Conservation (phyloP, 1,140 invertebrate species). For the Vanessa tameamea region DNA sequence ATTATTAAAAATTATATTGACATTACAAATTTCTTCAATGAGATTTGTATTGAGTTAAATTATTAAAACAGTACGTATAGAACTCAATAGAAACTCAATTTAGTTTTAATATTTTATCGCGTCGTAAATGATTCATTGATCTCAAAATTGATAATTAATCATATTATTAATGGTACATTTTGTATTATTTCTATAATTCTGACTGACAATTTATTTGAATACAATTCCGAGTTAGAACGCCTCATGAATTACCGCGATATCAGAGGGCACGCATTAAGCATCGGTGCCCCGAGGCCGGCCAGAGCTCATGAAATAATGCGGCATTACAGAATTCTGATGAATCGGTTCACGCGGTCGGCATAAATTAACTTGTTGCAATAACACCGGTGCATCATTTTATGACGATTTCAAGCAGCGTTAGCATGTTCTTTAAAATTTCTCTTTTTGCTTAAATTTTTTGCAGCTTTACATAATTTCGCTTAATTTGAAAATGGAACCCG, state of each 20-base stretch:
- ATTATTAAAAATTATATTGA: neutral
- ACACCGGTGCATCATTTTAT: slow-evolving; percentile 46
- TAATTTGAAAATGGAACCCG: no score
- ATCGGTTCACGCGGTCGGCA: slow-evolving; percentile 57
- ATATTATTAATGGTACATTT: neutral
- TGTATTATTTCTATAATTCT: neutral
- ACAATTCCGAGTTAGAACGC: slow-evolving; percentile 25
- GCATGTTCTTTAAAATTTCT: slow-evolving; percentile 29
- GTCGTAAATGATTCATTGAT: neutral
- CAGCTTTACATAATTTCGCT: no score
- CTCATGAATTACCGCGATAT: slow-evolving; percentile 37
- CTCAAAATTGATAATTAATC: neutral
- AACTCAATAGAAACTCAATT: neutral
- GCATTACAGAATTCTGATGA: slow-evolving; percentile 51
- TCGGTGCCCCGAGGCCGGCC: slow-evolving; percentile 34
- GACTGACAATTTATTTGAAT: slow-evolving; percentile 17
- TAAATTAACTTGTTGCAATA: slow-evolving; percentile 67
- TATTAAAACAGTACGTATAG: no score
- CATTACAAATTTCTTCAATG: neutral
- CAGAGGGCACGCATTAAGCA: slow-evolving; percentile 39
- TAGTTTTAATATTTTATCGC: neutral
- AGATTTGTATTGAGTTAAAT: no score
- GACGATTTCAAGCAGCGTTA: slow-evolving; percentile 40
- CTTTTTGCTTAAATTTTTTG: neutral
- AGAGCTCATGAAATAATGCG: slow-evolving; percentile 40